Conservation (phyloP, 1,140 invertebrate species). For the Ctenoplectra terminalis region DNA sequence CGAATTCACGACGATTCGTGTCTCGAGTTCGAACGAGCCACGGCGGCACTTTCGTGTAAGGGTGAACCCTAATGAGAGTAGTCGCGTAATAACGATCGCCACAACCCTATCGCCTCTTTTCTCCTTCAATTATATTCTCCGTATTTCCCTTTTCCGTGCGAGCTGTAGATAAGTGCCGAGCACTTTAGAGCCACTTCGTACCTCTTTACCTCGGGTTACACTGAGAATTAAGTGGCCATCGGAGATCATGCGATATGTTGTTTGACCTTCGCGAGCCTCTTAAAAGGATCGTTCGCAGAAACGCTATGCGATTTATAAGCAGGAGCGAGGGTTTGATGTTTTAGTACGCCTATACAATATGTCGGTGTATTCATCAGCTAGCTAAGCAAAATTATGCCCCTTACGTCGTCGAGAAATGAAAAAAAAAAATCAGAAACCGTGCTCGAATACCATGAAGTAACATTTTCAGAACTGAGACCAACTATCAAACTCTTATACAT, state of each 20-base stretch:
- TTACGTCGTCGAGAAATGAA: not conserved
- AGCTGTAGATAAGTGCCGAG: conserved; percentile 56
- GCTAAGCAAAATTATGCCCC: not conserved
- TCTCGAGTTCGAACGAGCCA: too few relatives aligned
- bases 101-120: conserved; percentile 47
- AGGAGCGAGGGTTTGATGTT: not conserved
- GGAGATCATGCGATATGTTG: conserved; percentile 55
- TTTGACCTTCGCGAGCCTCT: conserved; percentile 55
- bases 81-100: conserved; percentile 57
- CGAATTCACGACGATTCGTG: conserved; percentile 65
- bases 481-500: too few relatives aligned
- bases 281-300: conserved; percentile 38
- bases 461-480: too few relatives aligned
- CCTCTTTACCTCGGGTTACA: conserved; percentile 60
- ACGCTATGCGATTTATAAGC: conserved; percentile 27
- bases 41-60: conserved; percentile 44
- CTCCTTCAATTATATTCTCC: conserved; percentile 25
- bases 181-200: conserved; percentile 62
- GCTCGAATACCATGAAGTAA: too few relatives aligned
- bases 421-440: too few relatives aligned
- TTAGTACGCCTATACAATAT: not conserved
- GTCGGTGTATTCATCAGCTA: conserved; percentile 1
- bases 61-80: conserved; percentile 61
- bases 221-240: conserved; percentile 65
- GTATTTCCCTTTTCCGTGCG: conserved; percentile 31